Conservation (phyloP, 2,113 vertebrate genomes). For the Penelope pileata region DNA sequence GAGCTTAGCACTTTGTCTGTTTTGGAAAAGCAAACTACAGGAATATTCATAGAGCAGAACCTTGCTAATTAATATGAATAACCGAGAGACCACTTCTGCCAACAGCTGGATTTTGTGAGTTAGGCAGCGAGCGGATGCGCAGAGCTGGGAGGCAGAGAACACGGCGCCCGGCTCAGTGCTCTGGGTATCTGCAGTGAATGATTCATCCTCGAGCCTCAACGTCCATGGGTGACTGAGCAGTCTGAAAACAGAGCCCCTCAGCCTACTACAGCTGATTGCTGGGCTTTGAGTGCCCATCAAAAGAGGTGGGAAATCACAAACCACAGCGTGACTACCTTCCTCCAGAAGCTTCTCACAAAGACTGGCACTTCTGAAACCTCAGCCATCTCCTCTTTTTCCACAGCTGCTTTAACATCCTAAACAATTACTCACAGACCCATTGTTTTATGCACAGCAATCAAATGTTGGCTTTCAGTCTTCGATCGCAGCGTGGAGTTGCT, state of each 20-base stretch:
- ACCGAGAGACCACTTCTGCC: not conserved
- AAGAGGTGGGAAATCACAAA: not conserved
- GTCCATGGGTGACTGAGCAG: not conserved
- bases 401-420: not conserved
- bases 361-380: not conserved
- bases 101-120: not conserved
- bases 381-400: not conserved
- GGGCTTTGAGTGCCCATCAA: not conserved
- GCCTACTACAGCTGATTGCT: not conserved
- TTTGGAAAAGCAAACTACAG: not conserved
- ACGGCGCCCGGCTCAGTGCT: not conserved
- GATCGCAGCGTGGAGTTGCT: not conserved
- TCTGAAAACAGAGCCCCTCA: not conserved
- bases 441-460: not conserved
- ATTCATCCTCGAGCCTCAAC: not conserved
- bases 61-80: not conserved
- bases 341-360: not conserved
- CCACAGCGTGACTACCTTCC: not conserved
- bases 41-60: not conserved
- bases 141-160: not conserved
- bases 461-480: not conserved
- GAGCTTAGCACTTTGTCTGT: not conserved
- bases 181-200: not conserved
- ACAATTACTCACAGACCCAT: not conserved
- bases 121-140: accelerated